phyloP scores from a whole-genome alignment of 1,140 invertebrate genomes.

The Musca domestica region DNA sequence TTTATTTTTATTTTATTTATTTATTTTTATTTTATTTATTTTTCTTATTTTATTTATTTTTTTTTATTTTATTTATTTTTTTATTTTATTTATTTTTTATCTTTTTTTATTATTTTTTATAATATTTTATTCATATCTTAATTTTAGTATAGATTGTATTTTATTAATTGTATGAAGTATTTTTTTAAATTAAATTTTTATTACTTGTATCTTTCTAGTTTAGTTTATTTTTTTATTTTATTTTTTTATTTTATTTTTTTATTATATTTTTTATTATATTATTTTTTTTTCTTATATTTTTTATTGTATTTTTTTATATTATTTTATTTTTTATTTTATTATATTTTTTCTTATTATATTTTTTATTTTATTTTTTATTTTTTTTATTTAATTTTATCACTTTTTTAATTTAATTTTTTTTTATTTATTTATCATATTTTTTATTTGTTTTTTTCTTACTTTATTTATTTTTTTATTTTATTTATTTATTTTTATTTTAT shows the following conservation, averaged over 20 bases:
- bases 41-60: too few relatives aligned
- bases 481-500: too few relatives aligned
- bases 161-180: background rate
- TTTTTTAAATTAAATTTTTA: background rate
- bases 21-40: background rate
- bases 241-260: background rate
- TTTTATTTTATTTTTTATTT: too few relatives aligned
- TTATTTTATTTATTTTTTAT: conserved; percentile 2
- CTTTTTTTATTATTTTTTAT: conserved; percentile 8
- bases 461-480: too few relatives aligned
- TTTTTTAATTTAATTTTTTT: too few relatives aligned
- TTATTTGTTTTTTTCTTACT: too few relatives aligned
- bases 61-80: background rate
- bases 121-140: background rate
- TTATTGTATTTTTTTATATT: too few relatives aligned
- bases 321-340: too few relatives aligned
- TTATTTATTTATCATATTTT: too few relatives aligned
- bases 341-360: too few relatives aligned
- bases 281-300: too few relatives aligned
- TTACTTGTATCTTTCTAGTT: background rate
- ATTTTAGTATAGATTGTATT: background rate
- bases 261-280: background rate
- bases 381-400: too few relatives aligned
- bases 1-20: background rate
- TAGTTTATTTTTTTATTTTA: background rate